A percentile compares a stretch with the other conserved stretches of the same genome.
These are phyloP conservation scores for Pseudorhombus dupliciocellatus DNA, from an alignment of 2,113 vertebrate species.

Conservation along the genomic window DNA sequence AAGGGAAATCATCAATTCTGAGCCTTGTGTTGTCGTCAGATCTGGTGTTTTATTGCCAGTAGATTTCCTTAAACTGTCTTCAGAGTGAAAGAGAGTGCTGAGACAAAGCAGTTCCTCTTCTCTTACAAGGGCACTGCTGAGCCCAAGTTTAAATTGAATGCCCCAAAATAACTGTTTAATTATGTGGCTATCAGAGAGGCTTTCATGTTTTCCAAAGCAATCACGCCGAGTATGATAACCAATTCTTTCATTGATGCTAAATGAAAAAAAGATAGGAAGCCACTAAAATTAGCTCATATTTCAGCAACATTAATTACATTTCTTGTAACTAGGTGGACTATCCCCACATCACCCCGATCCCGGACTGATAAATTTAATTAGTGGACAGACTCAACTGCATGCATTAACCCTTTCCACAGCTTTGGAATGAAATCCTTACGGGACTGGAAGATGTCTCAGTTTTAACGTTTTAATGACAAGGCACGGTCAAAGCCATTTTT, in stretches of 20 bases:
- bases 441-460: neutral
- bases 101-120: slow-evolving; percentile 65
- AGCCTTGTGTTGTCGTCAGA: slow-evolving; percentile 51
- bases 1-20: slow-evolving; percentile 65
- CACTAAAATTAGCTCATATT: slow-evolving; percentile 56
- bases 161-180: slow-evolving; percentile 79
- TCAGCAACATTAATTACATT: slow-evolving; percentile 63
- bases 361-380: slow-evolving; percentile 70
- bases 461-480: neutral
- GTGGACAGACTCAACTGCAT: slow-evolving; percentile 32
- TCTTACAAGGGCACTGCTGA: slow-evolving; percentile 65
- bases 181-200: slow-evolving; percentile 70
- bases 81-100: slow-evolving; percentile 58
- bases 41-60: slow-evolving; percentile 54
- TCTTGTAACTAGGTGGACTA: slow-evolving; percentile 64
- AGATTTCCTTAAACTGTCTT: slow-evolving; percentile 66
- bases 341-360: slow-evolving; percentile 62
- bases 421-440: slow-evolving; percentile 17
- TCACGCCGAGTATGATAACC: slow-evolving; percentile 61
- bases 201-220: slow-evolving; percentile 76
- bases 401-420: slow-evolving; percentile 3
- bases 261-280: slow-evolving; percentile 30
- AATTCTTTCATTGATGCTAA: slow-evolving; percentile 60
- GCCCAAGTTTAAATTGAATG: slow-evolving; percentile 74
- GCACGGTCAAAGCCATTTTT: neutral